A percentile compares a stretch with the other conserved stretches of the same genome.
Conservation (phyloP, 2,797 vertebrate genomes). For the Cynopterus sphinx region DNA sequence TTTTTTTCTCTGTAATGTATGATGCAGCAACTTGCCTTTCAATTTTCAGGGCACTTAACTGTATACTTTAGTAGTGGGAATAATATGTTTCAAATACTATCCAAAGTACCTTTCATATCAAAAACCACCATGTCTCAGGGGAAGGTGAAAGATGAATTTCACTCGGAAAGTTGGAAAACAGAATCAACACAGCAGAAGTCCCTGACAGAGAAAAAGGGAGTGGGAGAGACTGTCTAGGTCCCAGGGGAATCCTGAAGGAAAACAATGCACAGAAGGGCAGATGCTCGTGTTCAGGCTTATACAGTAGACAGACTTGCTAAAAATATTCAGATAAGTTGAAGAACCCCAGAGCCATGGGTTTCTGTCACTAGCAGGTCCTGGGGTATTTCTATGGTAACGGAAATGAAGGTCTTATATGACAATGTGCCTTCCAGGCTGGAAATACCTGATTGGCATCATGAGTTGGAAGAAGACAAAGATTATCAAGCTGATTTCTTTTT, state of each 20-base stretch:
- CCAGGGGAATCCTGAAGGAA: fast-evolving
- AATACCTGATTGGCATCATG: neutral
- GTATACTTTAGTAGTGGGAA: neutral
- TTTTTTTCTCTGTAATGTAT: neutral
- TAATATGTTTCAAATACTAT: neutral
- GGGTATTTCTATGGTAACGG: neutral
- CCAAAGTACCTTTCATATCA: neutral
- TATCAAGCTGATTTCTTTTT: neutral
- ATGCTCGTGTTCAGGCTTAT: neutral
- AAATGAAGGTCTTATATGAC: neutral
- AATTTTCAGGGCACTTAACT: neutral
- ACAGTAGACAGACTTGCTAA: neutral
- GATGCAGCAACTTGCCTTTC: neutral
- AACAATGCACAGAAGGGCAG: neutral
- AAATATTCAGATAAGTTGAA: neutral
- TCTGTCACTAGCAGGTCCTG: neutral
- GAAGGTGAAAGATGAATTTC: neutral
- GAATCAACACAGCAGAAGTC: neutral
- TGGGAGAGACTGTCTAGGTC: neutral
- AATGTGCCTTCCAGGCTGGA: neutral
- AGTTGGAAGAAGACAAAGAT: neutral
- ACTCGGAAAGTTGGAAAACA: neutral
- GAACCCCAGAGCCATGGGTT: neutral
- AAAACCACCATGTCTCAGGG: neutral
- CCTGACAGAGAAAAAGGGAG: neutral